These are phyloP conservation scores for Watsonalla binaria DNA, from an alignment of 2,888 invertebrate genomes.

Conservation along the genomic window DNA sequence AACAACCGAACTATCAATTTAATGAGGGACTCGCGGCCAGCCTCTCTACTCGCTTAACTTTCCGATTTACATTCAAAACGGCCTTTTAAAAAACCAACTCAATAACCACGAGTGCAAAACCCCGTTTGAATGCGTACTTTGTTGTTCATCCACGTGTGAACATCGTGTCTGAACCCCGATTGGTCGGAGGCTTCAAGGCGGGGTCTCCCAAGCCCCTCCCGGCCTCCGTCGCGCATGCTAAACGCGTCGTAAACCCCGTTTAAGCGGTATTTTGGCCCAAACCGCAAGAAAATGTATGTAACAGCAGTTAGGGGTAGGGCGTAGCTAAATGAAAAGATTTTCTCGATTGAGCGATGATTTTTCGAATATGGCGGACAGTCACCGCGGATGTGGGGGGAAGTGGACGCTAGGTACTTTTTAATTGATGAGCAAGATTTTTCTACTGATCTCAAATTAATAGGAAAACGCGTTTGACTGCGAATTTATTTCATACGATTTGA, in stretches of 20 bases:
- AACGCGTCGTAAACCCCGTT: constrained; percentile 73
- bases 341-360: constrained; percentile 64
- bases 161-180: constrained; percentile 38
- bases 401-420: constrained; percentile 31
- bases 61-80: constrained; percentile 79
- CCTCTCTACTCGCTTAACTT: constrained; percentile 75
- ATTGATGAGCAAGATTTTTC: not conserved
- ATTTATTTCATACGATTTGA: too few relatives aligned
- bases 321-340: constrained; percentile 74
- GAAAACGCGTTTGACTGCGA: not conserved
- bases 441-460: not conserved
- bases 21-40: constrained; percentile 69
- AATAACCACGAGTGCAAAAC: constrained; percentile 66
- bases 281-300: constrained; percentile 76
- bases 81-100: constrained; percentile 74
- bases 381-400: constrained; percentile 62
- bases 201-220: constrained; percentile 50
- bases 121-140: constrained; percentile 64
- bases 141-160: constrained; percentile 59
- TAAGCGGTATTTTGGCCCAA: constrained; percentile 77
- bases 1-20: constrained; percentile 64
- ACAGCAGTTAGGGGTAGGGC: constrained; percentile 70
- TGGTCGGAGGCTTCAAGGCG: constrained; percentile 43
- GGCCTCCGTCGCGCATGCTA: constrained; percentile 65
- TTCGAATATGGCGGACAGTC: constrained; percentile 70